Evolutionary conservation across 2,888 invertebrate species (phyloP).

Genomic region (Seira musarum): DNA sequence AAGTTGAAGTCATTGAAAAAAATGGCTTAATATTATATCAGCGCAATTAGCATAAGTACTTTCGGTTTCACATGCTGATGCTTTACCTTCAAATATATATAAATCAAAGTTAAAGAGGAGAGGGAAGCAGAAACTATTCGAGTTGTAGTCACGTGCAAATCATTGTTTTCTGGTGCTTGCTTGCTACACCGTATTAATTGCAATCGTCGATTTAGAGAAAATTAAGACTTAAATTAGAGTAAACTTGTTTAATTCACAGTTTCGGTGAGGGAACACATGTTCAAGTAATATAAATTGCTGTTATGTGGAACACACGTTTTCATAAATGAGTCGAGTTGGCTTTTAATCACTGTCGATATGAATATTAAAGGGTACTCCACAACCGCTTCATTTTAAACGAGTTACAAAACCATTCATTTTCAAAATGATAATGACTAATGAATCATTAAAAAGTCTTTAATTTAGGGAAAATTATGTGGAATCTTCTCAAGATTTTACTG

Average conservation of each 20-base stretch:
- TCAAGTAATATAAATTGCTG: not conserved
- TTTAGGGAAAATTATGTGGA: constrained; percentile 10
- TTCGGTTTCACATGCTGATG: no score
- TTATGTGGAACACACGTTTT: no score
- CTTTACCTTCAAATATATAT: not conserved
- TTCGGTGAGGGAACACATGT: not conserved
- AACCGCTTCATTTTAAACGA: not conserved
- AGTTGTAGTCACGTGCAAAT: not conserved
- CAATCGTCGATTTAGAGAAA: not conserved
- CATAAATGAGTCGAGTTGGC: no score
- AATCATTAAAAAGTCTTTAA: not conserved
- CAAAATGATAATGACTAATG: not conserved
- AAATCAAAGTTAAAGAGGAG: not conserved
- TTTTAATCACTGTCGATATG: not conserved
- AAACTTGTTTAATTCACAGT: not conserved
- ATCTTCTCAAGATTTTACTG: not conserved
- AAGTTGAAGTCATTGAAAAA: not conserved
- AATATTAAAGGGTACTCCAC: not conserved
- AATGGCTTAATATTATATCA: not conserved
- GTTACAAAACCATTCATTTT: no score
- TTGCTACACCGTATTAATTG: not conserved
- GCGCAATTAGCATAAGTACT: no score
- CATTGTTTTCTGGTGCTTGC: not conserved
- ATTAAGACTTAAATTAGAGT: no score
- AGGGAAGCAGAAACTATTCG: not conserved